phyloP scores from a whole-genome alignment of 1,140 invertebrate genomes.

The Copidosoma floridanum region DNA sequence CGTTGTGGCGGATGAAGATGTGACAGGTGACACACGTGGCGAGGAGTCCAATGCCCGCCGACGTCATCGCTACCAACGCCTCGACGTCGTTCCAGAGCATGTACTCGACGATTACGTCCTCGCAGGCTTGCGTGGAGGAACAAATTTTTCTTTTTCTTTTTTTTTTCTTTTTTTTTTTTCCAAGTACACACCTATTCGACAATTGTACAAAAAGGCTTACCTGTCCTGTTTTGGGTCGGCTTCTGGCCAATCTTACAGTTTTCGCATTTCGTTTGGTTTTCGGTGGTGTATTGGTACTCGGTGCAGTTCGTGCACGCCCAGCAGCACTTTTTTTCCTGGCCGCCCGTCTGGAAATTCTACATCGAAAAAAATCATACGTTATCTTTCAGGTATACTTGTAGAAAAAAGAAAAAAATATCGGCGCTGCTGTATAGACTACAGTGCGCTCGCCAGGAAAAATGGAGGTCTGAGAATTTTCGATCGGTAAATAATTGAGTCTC shows the following conservation, averaged over 20 bases:
- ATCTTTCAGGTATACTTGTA: no score
- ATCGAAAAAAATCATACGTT: no score
- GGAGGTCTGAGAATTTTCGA: no score
- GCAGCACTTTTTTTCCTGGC: conserved; percentile 67
- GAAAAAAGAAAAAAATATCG: no score
- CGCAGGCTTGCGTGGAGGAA: conserved; percentile 44
- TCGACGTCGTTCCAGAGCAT: conserved; percentile 61
- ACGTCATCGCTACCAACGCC: conserved; percentile 62
- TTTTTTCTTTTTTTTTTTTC: no score
- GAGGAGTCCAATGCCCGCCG: conserved; percentile 65
- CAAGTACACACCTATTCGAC: no score
- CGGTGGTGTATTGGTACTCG: conserved; percentile 61
- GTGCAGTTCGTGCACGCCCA: conserved; percentile 72
- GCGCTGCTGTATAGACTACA: no score
- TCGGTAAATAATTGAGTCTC: no score
- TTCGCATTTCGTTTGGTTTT: conserved; percentile 61
- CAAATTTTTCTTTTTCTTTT: not conserved
- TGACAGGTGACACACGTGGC: conserved; percentile 60
- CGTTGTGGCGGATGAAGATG: conserved; percentile 66
- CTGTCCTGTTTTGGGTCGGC: conserved; percentile 66
- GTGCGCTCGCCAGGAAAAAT: no score
- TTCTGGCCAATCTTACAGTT: conserved; percentile 63
- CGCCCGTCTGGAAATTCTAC: conserved; percentile 65
- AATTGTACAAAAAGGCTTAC: conserved; percentile 46
- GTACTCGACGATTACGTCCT: conserved; percentile 60